A percentile compares a stretch with the other conserved stretches of the same genome.
phyloP scores from a whole-genome alignment of 2,888 invertebrate genomes.

The Marronus borbonicus region DNA sequence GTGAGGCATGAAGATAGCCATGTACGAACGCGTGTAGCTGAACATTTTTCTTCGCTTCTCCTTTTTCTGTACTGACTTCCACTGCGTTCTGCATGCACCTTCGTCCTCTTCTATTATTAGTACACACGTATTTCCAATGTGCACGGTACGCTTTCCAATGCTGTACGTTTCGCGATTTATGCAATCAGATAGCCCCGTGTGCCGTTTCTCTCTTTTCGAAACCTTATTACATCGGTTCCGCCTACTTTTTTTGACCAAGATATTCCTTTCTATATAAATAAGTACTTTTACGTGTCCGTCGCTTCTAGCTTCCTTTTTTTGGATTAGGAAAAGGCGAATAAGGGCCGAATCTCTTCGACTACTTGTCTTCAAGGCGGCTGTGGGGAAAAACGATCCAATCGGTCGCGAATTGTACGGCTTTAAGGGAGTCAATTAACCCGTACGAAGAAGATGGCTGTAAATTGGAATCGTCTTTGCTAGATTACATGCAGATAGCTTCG shows the following conservation, averaged over 20 bases:
- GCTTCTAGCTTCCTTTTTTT: slow-evolving; percentile 7
- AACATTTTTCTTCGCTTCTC: slow-evolving; percentile 44
- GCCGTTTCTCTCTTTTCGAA: slow-evolving; percentile 14
- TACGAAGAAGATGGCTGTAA: slow-evolving; percentile 32
- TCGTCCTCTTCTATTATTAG: slow-evolving; percentile 27
- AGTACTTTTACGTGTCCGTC: slow-evolving; percentile 15
- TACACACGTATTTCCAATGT: slow-evolving; percentile 12
- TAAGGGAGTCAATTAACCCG: slow-evolving; percentile 43
- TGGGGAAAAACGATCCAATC: slow-evolving; percentile 11
- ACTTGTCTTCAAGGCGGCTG: slow-evolving; percentile 37
- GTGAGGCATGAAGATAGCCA: slow-evolving; percentile 66
- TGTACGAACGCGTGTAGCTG: slow-evolving; percentile 61
- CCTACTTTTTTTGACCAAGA: slow-evolving; percentile 27
- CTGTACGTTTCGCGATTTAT: slow-evolving; percentile 39
- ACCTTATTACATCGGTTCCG: slow-evolving; percentile 27
- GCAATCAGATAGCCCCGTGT: slow-evolving; percentile 37
- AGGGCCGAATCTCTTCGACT: not conserved
- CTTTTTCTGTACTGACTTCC: slow-evolving; percentile 18
- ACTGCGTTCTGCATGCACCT: slow-evolving; percentile 7
- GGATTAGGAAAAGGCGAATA: not conserved
- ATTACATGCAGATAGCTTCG: slow-evolving; percentile 35
- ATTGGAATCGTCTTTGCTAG: slow-evolving; percentile 42
- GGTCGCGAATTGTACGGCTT: slow-evolving; percentile 14
- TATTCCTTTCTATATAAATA: slow-evolving; percentile 18
- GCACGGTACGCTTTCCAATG: slow-evolving; percentile 16